A percentile compares a stretch with the other conserved stretches of the same genome.
Conservation (phyloP, 2,113 vertebrate species). For the Corythaixoides concolor region DNA sequence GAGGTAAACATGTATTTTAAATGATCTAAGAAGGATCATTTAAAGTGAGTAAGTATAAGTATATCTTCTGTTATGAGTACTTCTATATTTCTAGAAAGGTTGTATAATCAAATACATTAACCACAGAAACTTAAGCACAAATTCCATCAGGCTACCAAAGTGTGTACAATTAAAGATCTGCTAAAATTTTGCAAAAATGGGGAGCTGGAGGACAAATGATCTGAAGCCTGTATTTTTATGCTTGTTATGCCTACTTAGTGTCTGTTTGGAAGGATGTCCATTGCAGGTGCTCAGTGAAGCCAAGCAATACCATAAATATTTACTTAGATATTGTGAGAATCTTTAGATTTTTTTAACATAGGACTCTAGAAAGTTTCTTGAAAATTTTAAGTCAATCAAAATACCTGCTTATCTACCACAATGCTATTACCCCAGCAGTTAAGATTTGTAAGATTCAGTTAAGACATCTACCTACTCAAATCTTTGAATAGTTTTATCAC, state of each 20-base stretch:
- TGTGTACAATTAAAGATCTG: neutral
- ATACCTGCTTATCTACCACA: neutral
- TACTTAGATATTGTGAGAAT: neutral
- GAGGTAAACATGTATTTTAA: neutral
- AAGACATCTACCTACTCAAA: neutral
- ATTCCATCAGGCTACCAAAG: neutral
- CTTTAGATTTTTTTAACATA: neutral
- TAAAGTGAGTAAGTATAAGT: neutral
- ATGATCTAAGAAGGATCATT: neutral
- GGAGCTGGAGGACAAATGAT: neutral
- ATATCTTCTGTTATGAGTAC: neutral
- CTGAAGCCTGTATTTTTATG: neutral
- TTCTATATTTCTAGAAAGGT: neutral
- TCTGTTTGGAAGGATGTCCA: neutral
- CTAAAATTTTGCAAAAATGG: neutral
- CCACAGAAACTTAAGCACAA: neutral
- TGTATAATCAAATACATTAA: neutral
- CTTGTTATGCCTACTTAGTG: neutral
- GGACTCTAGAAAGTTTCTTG: neutral
- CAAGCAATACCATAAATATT: neutral
- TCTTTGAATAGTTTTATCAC: neutral
- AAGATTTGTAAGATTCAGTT: neutral
- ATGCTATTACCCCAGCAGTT: neutral
- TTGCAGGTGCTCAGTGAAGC: neutral
- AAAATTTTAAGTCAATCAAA: neutral